Conservation (phyloP, 2,888 invertebrate genomes). For the Steromphala cineraria region DNA sequence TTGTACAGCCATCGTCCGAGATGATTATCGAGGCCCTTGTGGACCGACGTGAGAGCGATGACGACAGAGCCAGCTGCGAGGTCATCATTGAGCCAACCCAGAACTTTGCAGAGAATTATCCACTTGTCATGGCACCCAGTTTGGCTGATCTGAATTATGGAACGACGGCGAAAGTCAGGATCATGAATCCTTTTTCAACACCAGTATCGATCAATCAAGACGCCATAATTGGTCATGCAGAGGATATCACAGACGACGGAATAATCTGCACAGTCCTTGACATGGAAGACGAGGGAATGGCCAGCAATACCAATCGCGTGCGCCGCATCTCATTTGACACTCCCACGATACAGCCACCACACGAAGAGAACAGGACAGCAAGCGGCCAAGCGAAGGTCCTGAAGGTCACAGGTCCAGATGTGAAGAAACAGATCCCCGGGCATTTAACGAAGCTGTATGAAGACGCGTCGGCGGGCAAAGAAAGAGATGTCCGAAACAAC, state of each 20-base stretch:
- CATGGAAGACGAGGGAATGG: neutral
- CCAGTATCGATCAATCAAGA: too few relatives aligned
- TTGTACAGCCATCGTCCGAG: too few relatives aligned
- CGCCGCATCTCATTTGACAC: too few relatives aligned
- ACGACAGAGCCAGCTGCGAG: neutral
- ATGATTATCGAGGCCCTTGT: slow-evolving; percentile 34
- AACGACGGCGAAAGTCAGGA: slow-evolving; percentile 29
- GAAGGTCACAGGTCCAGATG: neutral
- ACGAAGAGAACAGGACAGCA: too few relatives aligned
- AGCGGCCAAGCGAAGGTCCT: neutral
- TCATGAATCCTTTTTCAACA: slow-evolving; percentile 36
- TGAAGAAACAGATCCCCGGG: slow-evolving; percentile 7
- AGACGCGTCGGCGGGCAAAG: neutral
- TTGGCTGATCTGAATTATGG: slow-evolving; percentile 28
- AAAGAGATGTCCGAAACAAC: neutral
- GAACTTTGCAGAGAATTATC: slow-evolving; percentile 27
- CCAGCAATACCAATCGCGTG: neutral
- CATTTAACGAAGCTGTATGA: slow-evolving; percentile 24
- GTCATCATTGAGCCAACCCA: slow-evolving; percentile 32
- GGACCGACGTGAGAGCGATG: slow-evolving; percentile 25
- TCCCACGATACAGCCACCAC: too few relatives aligned
- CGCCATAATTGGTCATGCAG: slow-evolving; percentile 30
- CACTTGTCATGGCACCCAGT: slow-evolving; percentile 32
- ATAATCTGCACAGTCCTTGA: neutral
- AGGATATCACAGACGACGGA: slow-evolving; percentile 11